Evolutionary conservation across 2,888 invertebrate genomes (phyloP).

Genomic region (Sinelater perroti): DNA sequence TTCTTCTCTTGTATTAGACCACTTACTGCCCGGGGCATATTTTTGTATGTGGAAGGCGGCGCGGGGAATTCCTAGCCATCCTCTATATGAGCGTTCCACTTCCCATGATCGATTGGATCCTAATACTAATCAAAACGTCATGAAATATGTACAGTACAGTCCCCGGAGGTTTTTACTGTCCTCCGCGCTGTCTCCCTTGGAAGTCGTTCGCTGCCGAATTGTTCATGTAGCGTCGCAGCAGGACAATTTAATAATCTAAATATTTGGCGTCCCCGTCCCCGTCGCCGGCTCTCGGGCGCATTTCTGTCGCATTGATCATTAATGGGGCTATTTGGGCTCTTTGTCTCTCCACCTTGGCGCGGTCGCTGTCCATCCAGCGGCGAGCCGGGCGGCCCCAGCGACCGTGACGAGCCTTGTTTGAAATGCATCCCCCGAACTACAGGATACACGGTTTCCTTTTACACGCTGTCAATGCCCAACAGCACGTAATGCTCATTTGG

Average conservation of each 20-base stretch:
- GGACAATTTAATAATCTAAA: slow-evolving; percentile 27
- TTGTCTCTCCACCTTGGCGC: slow-evolving; percentile 23
- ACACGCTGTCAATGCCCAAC: slow-evolving; percentile 54
- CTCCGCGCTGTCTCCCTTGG: neutral
- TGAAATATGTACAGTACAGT: slow-evolving; percentile 2
- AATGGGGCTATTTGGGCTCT: slow-evolving; percentile 33
- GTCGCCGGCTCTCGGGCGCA: slow-evolving; percentile 1
- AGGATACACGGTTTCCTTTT: slow-evolving; percentile 55
- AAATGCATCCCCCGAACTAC: slow-evolving; percentile 55
- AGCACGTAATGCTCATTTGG: slow-evolving; percentile 55
- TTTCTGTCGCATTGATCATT: slow-evolving; percentile 31
- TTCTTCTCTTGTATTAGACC: too few species aligned
- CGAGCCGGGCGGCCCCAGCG: slow-evolving; percentile 43
- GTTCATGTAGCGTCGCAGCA: slow-evolving; percentile 23
- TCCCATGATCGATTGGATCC: slow-evolving; percentile 1
- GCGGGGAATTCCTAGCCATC: too few species aligned
- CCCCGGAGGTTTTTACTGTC: slow-evolving; percentile 13
- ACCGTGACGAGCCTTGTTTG: slow-evolving; percentile 52
- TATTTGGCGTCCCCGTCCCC: slow-evolving; percentile 16
- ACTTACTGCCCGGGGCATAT: too few species aligned
- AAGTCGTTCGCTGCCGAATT: slow-evolving; percentile 21
- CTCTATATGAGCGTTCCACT: too few species aligned
- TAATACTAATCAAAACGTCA: slow-evolving; percentile 6
- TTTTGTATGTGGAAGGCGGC: too few species aligned
- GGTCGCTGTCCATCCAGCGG: slow-evolving; percentile 30